Base-by-base conservation (phyloP, 2,888 invertebrate genomes). In the Heteropelma amictum region DNA sequence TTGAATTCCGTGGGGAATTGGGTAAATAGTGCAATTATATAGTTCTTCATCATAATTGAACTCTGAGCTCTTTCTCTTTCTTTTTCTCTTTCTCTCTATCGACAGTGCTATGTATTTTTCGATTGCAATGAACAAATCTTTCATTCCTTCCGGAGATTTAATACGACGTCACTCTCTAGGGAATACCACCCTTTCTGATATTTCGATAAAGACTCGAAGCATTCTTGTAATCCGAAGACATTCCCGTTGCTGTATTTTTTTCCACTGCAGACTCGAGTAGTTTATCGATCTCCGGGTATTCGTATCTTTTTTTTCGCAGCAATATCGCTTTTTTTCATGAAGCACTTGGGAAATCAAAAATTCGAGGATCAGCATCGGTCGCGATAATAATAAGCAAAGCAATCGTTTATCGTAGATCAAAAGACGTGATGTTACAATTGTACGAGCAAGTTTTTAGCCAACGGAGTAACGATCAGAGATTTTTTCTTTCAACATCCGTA, bases 301-400 rank as follows among this genome's bases (percentile, higher is more conserved):
- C n/a, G n/a, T n/a, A n/a, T n/a, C n/a, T 77, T 78, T 77, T 78
- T 77, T 79, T 71, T 72, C 72, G 53, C 81, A 81, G 83, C 83
- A 82, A 77, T 79, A 84, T 84, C 82, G 80, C 76, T 82, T 82
- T 81, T 82, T 71, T 77, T 60, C 51, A 56, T 49, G 51, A 56
- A 64, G 72, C 71, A 63, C 75, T 70, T 26, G 72, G 71, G 70
- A 60, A 60, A 53, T 60, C 54, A 53, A 10, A n/a, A 38, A 21
- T 7, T 5, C 5, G 3, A 12, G 54, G 30, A 19, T 21, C 3
- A 47, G n/a, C n/a, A n/a, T n/a, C n/a, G n/a, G n/a, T n/a, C n/a
- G n/a, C n/a, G n/a, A n/a, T n/a, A n/a, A n/a, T n/a, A n/a, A n/a
- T n/a, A n/a, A n/a, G n/a, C n/a, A n/a, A n/a, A n/a, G n/a, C n/a